These are phyloP conservation scores for Tenthredo scrophulariae DNA, from an alignment of 2,888 invertebrate species.

Conservation along the genomic window DNA sequence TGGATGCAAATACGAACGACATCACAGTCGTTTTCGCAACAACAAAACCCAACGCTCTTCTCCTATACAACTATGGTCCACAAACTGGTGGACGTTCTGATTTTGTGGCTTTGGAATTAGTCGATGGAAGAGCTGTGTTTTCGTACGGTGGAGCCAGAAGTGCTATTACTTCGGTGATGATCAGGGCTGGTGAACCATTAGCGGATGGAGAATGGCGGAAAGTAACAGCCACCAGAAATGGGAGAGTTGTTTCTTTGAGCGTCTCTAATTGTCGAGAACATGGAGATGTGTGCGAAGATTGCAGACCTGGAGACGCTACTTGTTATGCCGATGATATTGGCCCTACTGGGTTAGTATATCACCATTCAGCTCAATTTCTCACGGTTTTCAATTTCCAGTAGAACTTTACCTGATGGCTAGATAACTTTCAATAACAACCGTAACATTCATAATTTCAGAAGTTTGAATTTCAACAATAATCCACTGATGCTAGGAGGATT, in stretches of 20 bases:
- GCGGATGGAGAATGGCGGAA: slow-evolving; percentile 96
- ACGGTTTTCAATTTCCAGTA: neutral
- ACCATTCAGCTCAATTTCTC: neutral
- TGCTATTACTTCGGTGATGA: slow-evolving; percentile 90
- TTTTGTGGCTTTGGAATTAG: slow-evolving; percentile 94
- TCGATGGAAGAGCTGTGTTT: slow-evolving; percentile 91
- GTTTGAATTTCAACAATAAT: slow-evolving; percentile 94
- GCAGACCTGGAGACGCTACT: slow-evolving; percentile 88
- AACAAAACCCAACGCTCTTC: slow-evolving; percentile 89
- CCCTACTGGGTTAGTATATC: slow-evolving; percentile 88
- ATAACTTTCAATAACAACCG: slow-evolving; percentile 35
- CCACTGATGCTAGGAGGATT: slow-evolving; percentile 93
- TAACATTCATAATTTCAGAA: slow-evolving; percentile 82
- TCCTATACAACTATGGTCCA: slow-evolving; percentile 95
- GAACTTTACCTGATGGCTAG: slow-evolving; percentile 36
- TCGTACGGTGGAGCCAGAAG: slow-evolving; percentile 95
- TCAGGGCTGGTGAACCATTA: slow-evolving; percentile 83
- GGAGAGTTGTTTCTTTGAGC: slow-evolving; percentile 91
- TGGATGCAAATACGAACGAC: slow-evolving; percentile 94
- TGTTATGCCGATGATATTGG: slow-evolving; percentile 94
- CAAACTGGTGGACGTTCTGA: slow-evolving; percentile 94
- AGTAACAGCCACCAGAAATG: slow-evolving; percentile 94
- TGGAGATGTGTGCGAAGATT: slow-evolving; percentile 92
- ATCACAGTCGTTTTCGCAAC: slow-evolving; percentile 95
- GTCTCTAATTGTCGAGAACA: slow-evolving; percentile 91